Base-by-base conservation (phyloP, 2,888 invertebrate species). In the Dryobota labecula region DNA sequence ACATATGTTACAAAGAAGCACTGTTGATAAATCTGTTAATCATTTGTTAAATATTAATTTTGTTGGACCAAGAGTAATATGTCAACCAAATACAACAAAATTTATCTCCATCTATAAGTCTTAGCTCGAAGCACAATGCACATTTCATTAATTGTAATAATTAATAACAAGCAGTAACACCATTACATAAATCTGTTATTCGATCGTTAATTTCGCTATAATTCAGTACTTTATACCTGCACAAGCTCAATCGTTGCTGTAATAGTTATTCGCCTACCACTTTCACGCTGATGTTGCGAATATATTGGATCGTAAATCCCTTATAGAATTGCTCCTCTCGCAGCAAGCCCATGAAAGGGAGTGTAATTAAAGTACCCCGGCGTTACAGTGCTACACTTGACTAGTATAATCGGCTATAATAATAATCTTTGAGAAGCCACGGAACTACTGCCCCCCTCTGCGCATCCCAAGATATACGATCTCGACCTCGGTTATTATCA, bases 241-340 rank as follows among this genome's bases (percentile, higher is more conserved):
- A 57, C 47, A 53, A 67, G 68, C 58, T 62, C 62, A 73, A 73
- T 66, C 57, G 80, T 72, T 72, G 64, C 58, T 77, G 58, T 82
- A 79, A 81, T 84, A 79, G 79, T 76, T 80, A 85, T 77, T 80
- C 75, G 61, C 74, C 64, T 72, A 68, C 83, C 64, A 79, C 83
- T 84, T 85, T 85, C 85, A 80, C 79, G 78, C 77, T 76, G 71
- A 76, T 78, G 63, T 76, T 74, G 73, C 69, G 61, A 80, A 83
- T 84, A 81, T 85, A 86, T 84, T 83, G 76, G 67, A 70, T 84
- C 87, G 80, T 86, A 86, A 86, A 87, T 86, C 79, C 87, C 78
- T 78, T 86, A 82, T 75, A 80, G 76, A 86, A 86, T 84, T 80
- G 78, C 84, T 73, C 76, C 67, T 80, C 73, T 82, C 61, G 74